A percentile compares a stretch with the other conserved stretches of the same genome.
These are phyloP conservation scores for Alethe castanea DNA, from an alignment of 2,113 vertebrate genomes.

Conservation along the genomic window DNA sequence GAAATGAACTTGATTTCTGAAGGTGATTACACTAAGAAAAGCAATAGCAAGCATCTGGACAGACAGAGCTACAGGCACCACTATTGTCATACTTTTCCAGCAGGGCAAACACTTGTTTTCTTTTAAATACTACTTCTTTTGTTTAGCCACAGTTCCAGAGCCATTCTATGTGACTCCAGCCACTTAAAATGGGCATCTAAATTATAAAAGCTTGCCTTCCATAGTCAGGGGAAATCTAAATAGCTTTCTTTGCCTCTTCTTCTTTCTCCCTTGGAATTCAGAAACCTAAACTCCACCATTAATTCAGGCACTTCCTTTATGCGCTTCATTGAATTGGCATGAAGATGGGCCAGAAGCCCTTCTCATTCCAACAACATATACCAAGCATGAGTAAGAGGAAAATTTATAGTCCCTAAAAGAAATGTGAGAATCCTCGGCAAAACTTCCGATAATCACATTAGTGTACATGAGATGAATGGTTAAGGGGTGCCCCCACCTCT, in stretches of 20 bases:
- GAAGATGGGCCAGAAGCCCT: neutral
- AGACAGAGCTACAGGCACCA: neutral
- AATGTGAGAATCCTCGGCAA: neutral
- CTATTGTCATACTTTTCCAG: neutral
- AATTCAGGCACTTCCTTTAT: neutral
- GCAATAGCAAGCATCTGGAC: constrained; percentile 18
- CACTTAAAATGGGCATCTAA: neutral
- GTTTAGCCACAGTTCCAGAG: neutral
- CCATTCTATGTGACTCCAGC: neutral
- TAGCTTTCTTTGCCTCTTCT: neutral
- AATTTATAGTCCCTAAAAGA: neutral
- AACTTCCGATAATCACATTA: neutral
- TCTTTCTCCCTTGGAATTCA: neutral
- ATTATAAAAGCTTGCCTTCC: neutral
- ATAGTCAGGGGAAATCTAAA: neutral
- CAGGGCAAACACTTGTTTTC: neutral
- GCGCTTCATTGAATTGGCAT: neutral
- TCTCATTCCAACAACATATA: neutral
- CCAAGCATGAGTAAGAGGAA: neutral
- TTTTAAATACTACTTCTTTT: neutral
- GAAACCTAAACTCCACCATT: neutral
- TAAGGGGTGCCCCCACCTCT: neutral
- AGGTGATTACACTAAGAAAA: neutral
- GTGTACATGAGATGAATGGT: neutral
- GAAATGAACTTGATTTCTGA: neutral